A percentile compares a stretch with the other conserved stretches of the same genome.
Conservation (phyloP, 92 coral and sea anemone genomes). For the Pocillopora grandis region DNA sequence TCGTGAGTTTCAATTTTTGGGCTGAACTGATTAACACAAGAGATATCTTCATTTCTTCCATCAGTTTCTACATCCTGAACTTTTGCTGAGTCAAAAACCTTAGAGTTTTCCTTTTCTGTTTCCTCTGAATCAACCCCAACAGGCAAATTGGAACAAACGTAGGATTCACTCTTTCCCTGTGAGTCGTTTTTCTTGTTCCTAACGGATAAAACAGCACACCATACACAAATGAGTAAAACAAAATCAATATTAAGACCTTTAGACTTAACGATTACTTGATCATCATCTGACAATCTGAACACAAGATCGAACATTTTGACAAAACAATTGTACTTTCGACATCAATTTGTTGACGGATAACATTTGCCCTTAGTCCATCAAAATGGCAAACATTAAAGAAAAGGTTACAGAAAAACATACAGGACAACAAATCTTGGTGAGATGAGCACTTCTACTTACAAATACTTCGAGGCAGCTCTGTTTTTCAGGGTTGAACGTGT, state of each 20-base stretch:
- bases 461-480: slow-evolving; percentile 65
- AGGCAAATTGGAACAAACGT: neutral
- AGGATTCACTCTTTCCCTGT: slow-evolving; percentile 4
- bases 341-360: too few species aligned
- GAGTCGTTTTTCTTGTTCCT: slow-evolving; percentile 27
- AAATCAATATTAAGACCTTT: too few species aligned
- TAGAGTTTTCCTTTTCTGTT: neutral
- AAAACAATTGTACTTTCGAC: too few species aligned
- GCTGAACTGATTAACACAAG: neutral
- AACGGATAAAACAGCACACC: neutral
- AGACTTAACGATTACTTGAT: too few species aligned
- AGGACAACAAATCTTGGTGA: neutral
- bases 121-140: neutral
- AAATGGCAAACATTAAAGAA: too few species aligned
- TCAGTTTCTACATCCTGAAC: neutral
- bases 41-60: neutral
- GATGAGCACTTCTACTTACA: slow-evolving; percentile 57
- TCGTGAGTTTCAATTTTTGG: neutral
- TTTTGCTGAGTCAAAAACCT: neutral
- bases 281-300: too few species aligned
- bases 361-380: too few species aligned
- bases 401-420: too few species aligned
- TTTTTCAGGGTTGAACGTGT: slow-evolving; percentile 79
- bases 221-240: too few species aligned
- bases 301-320: too few species aligned